A percentile compares a stretch with the other conserved stretches of the same genome.
Evolutionary conservation across 2,113 vertebrate genomes (phyloP).

Genomic region (Kryptolebias marmoratus): DNA sequence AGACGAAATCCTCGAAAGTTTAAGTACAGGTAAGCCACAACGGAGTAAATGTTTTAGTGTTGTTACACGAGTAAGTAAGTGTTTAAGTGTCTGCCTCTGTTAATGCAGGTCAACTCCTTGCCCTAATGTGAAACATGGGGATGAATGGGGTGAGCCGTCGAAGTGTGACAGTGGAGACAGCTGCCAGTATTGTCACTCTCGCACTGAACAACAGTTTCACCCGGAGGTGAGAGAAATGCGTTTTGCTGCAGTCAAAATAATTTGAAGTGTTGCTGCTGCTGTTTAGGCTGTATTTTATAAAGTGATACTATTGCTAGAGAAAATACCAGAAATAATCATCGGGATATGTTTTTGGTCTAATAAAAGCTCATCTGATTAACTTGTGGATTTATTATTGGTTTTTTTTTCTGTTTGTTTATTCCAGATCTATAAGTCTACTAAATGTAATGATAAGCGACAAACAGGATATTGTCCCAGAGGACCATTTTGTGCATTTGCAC

Average conservation of each 20-base stretch:
- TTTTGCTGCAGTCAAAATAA: neutral
- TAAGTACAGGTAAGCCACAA: constrained; percentile 86
- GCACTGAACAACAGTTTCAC: constrained; percentile 94
- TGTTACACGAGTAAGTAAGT: neutral
- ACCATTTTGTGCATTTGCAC: constrained; percentile 93
- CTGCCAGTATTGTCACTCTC: constrained; percentile 93
- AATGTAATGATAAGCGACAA: constrained; percentile 94
- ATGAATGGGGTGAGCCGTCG: constrained; percentile 93
- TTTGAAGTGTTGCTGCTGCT: neutral
- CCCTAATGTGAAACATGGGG: constrained; percentile 91
- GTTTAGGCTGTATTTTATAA: too few relatives aligned
- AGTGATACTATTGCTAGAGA: neutral
- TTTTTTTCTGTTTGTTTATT: constrained; percentile 1
- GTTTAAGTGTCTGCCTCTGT: constrained; percentile 3
- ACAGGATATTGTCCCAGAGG: constrained; percentile 92
- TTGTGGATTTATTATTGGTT: neutral
- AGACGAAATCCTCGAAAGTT: constrained; percentile 89
- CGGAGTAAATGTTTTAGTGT: neutral
- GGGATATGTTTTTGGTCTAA: neutral
- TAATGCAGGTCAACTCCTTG: constrained; percentile 88
- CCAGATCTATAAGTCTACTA: constrained; percentile 94
- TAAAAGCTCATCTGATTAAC: neutral
- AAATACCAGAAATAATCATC: neutral
- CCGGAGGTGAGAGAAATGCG: constrained; percentile 84
- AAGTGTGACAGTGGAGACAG: constrained; percentile 88